Percentiles rank a stretch among this genome's conserved stretches.
phyloP scores from a whole-genome alignment of 64 coral and sea anemone genomes.

The Hydrozoanthus tunicans region DNA sequence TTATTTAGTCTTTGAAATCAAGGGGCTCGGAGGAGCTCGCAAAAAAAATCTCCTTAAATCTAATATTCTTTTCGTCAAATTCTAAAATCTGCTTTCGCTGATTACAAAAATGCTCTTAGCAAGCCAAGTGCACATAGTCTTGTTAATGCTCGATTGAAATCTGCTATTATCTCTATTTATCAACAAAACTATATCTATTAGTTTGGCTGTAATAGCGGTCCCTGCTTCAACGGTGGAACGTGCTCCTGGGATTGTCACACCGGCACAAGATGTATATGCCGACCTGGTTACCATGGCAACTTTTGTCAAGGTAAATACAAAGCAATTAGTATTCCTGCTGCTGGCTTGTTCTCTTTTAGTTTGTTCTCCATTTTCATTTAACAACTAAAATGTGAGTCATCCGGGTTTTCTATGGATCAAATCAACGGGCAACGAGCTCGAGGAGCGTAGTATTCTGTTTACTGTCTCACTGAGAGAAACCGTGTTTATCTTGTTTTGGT shows the following conservation, averaged over 20 bases:
- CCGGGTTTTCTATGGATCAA: no score
- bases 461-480: no score
- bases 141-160: neutral
- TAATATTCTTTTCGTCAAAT: no score
- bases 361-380: no score
- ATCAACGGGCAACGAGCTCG: no score
- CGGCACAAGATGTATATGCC: conserved; percentile 27
- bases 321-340: neutral
- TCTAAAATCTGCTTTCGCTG: no score
- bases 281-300: conserved; percentile 44
- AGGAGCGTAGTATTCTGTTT: no score
- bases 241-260: conserved; percentile 54
- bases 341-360: neutral
- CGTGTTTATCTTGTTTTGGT: no score
- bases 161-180: neutral
- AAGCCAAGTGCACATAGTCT: neutral
- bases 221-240: conserved; percentile 40
- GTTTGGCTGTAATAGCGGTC: conserved; percentile 7
- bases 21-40: no score
- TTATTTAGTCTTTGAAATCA: no score
- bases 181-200: neutral
- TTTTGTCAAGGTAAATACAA: conserved; percentile 30
- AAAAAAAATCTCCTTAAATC: no score
- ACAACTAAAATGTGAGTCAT: no score
- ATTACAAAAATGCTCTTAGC: neutral